Evolutionary conservation across 2,797 vertebrate genomes (phyloP).

Genomic region (Amblyopsis hoosieri): DNA sequence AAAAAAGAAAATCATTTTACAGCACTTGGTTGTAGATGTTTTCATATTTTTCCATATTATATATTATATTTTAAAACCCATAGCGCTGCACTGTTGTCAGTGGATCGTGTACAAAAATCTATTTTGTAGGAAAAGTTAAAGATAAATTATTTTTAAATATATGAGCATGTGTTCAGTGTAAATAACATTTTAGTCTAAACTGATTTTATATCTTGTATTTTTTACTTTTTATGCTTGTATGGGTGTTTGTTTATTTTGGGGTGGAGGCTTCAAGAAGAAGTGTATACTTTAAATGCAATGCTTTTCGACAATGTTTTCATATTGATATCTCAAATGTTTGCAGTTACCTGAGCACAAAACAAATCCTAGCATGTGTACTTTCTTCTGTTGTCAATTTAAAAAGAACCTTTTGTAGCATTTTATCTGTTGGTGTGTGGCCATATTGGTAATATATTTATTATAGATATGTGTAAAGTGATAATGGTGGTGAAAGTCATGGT

Average conservation of each 20-base stretch:
- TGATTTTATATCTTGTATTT: slow-evolving; percentile 79
- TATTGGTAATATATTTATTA: slow-evolving; percentile 25
- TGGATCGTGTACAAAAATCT: slow-evolving; percentile 78
- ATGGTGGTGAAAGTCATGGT: not conserved
- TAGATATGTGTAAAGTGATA: slow-evolving; percentile 22
- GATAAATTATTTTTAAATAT: slow-evolving; percentile 85
- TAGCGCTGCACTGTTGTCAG: slow-evolving; percentile 70
- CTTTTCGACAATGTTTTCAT: slow-evolving; percentile 39
- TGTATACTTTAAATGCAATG: slow-evolving; percentile 48
- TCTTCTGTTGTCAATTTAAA: slow-evolving; percentile 26
- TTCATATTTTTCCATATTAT: slow-evolving; percentile 33
- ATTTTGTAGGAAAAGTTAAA: slow-evolving; percentile 77
- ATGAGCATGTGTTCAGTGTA: slow-evolving; percentile 82
- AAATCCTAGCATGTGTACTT: slow-evolving; percentile 66
- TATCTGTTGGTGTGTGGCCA: slow-evolving; percentile 45
- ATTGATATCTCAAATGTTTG: slow-evolving; percentile 55
- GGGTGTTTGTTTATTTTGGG: slow-evolving; percentile 67
- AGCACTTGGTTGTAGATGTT: slow-evolving; percentile 49
- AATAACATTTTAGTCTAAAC: slow-evolving; percentile 80
- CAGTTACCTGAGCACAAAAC: slow-evolving; percentile 67
- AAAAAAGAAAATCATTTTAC: slow-evolving; percentile 53
- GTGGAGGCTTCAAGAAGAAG: slow-evolving; percentile 72
- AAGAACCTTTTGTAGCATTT: slow-evolving; percentile 41
- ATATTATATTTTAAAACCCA: slow-evolving; percentile 50
- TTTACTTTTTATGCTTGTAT: slow-evolving; percentile 61